Percentiles rank a stretch among this genome's conserved stretches.
Conservation (phyloP, 2,888 invertebrate genomes). For the Drosophila antonietae region DNA sequence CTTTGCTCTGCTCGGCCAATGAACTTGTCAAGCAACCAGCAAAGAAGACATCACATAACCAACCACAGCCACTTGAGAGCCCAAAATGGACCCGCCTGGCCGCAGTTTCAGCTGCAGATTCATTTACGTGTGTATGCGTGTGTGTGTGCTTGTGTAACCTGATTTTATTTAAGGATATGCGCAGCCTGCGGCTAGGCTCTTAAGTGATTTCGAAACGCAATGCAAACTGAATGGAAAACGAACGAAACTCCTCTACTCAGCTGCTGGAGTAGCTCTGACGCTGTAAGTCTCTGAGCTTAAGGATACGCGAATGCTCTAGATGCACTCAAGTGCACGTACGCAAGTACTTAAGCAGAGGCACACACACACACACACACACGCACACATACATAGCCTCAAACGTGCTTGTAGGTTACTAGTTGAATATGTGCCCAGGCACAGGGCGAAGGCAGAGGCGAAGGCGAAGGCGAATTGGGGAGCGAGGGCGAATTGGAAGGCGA, state of each 20-base stretch:
- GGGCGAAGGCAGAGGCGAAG: slow-evolving; percentile 10
- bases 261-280: slow-evolving; percentile 26
- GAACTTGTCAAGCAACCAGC: slow-evolving; percentile 57
- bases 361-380: slow-evolving; percentile 10
- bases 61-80: slow-evolving; percentile 60
- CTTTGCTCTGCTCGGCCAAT: slow-evolving; percentile 56
- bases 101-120: slow-evolving; percentile 36
- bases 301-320: slow-evolving; percentile 60
- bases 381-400: background rate
- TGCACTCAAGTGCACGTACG: slow-evolving; percentile 69
- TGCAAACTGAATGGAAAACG: slow-evolving; percentile 51
- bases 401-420: slow-evolving; percentile 77
- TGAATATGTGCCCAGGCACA: slow-evolving; percentile 36
- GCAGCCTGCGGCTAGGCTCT: slow-evolving; percentile 68
- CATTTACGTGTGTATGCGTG: background rate
- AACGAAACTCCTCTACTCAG: slow-evolving; percentile 30
- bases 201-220: slow-evolving; percentile 72
- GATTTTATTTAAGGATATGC: slow-evolving; percentile 75
- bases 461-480: background rate
- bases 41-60: slow-evolving; percentile 48
- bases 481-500: slow-evolving; percentile 11
- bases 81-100: slow-evolving; percentile 41
- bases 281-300: slow-evolving; percentile 26
- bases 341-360: slow-evolving; percentile 70
- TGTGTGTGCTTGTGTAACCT: slow-evolving; percentile 63